Conservation (phyloP, 2,113 vertebrate genomes). For the Ariopsis seemanni region DNA sequence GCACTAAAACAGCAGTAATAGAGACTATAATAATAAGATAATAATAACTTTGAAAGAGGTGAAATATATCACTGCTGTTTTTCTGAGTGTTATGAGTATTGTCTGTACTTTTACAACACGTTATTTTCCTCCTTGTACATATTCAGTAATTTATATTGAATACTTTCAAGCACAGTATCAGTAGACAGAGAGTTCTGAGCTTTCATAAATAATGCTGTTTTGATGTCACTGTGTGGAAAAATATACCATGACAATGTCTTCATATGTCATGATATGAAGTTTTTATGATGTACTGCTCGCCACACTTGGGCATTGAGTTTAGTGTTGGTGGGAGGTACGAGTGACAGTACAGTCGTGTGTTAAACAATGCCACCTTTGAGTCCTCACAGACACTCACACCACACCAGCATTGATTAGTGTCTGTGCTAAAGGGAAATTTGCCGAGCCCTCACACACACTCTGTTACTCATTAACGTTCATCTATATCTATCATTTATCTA, state of each 20-base stretch:
- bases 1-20: neutral
- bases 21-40: neutral
- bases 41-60: neutral
- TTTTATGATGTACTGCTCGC: no score
- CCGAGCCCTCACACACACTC: constrained; percentile 63
- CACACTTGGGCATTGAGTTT: neutral
- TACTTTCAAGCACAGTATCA: neutral
- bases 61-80: neutral
- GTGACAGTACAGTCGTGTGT: constrained; percentile 36
- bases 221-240: neutral
- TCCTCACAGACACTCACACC: constrained; percentile 43
- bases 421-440: constrained; percentile 70
- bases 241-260: neutral
- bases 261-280: neutral
- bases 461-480: constrained; percentile 74
- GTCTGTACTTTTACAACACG: neutral
- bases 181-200: no score
- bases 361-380: constrained; percentile 70
- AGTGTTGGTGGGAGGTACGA: neutral
- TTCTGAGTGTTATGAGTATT: neutral
- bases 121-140: neutral
- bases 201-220: neutral
- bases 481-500: neutral
- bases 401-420: constrained; percentile 62
- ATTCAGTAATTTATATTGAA: neutral